Evolutionary conservation across 37 sponge, comb jelly and placozoan genomes (phyloP).

Genomic region (Halisarca cf. caerulea): DNA sequence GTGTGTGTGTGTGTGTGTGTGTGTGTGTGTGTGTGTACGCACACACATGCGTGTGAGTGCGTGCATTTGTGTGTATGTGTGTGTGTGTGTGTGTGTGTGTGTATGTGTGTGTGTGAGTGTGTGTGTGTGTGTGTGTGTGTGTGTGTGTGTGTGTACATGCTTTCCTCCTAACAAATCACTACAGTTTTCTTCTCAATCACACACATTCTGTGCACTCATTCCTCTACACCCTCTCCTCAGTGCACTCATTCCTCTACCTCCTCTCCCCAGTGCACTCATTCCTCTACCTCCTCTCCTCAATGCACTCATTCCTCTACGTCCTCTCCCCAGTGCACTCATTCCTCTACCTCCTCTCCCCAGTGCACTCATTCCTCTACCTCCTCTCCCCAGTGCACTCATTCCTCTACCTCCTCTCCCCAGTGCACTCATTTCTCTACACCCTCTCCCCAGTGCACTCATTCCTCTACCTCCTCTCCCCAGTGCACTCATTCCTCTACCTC

Average conservation of each 20-base stretch:
- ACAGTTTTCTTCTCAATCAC: neutral
- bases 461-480: neutral
- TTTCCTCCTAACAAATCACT: neutral
- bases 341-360: neutral
- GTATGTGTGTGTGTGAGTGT: neutral
- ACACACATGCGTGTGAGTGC: neutral
- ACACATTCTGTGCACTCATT: neutral
- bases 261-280: neutral
- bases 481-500: neutral
- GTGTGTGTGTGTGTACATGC: conserved; percentile 17
- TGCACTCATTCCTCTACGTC: neutral
- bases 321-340: neutral
- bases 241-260: neutral
- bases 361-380: conserved; percentile 7
- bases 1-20: neutral
- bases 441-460: neutral
- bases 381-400: neutral
- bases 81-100: conserved; percentile 44
- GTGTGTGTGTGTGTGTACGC: too few species aligned
- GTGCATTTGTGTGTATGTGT: conserved; percentile 21
- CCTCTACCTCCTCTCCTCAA: neutral
- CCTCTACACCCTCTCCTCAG: neutral
- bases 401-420: neutral
- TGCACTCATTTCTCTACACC: neutral
- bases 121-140: conserved; percentile 30